These are phyloP conservation scores for Odontomyia ornata DNA, from an alignment of 2,888 invertebrate genomes.

Conservation along the genomic window DNA sequence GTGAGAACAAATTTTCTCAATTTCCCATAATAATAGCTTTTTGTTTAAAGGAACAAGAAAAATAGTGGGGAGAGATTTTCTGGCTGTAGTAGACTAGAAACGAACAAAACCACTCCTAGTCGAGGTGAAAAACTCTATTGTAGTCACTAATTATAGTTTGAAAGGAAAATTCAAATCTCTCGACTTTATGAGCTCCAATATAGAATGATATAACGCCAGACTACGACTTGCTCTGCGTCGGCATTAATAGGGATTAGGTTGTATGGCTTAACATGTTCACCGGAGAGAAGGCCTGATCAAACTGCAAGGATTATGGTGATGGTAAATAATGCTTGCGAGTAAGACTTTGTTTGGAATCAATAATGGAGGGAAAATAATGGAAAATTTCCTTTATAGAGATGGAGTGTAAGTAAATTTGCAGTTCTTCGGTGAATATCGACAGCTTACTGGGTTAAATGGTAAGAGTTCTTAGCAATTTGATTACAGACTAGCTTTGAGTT, in stretches of 20 bases:
- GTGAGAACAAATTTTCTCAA: neutral
- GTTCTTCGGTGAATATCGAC: no score
- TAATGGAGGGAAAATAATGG: no score
- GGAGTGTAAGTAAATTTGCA: no score
- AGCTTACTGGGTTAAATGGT: no score
- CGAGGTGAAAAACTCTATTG: neutral
- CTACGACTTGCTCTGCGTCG: neutral
- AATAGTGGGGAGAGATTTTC: neutral
- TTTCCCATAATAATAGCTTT: neutral
- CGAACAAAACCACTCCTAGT: no score
- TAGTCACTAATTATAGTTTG: constrained; percentile 1
- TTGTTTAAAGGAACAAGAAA: neutral
- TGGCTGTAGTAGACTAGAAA: no score
- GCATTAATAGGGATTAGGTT: neutral
- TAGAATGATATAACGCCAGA: neutral
- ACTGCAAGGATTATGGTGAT: neutral
- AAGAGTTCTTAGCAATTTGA: no score
- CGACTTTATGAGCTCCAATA: neutral
- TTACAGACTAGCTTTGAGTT: no score
- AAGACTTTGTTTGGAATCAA: no score
- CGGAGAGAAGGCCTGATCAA: neutral
- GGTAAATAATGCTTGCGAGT: no score
- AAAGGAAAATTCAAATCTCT: neutral
- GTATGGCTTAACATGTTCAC: neutral
- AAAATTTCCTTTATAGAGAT: no score